Conservation (phyloP, 2,113 vertebrate species). For the Bettongia penicillata region DNA sequence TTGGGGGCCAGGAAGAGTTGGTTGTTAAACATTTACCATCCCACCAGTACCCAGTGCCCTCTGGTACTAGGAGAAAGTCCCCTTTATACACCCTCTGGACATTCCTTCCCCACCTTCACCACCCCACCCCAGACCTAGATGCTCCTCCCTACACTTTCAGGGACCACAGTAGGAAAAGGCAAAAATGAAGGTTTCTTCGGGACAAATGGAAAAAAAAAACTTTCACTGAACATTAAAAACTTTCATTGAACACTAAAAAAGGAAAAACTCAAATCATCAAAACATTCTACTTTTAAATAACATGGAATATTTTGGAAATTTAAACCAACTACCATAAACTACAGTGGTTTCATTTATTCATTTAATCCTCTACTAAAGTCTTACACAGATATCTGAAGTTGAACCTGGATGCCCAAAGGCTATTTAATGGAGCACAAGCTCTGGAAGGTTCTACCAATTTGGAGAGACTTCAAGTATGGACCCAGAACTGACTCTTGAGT, state of each 20-base stretch:
- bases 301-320: not conserved
- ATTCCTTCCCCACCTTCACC: not conserved
- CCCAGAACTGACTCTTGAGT: not conserved
- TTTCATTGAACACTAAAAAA: not conserved
- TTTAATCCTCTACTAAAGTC: not conserved
- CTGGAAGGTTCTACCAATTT: not conserved
- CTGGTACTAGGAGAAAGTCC: not conserved
- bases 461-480: not conserved
- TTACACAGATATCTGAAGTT: not conserved
- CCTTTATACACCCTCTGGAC: not conserved
- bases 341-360: not conserved
- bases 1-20: not conserved
- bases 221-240: not conserved
- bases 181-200: not conserved
- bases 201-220: not conserved
- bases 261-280: not conserved
- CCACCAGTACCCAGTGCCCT: not conserved
- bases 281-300: not conserved
- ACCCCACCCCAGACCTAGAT: not conserved
- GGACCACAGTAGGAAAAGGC: not conserved
- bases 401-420: not conserved
- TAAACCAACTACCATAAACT: not conserved
- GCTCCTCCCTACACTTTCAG: not conserved
- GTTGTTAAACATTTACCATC: not conserved
- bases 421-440: not conserved